Percentiles rank a stretch among this genome's conserved stretches.
These are phyloP conservation scores for Calonectris borealis DNA, from an alignment of 2,113 vertebrate genomes.

Conservation along the genomic window DNA sequence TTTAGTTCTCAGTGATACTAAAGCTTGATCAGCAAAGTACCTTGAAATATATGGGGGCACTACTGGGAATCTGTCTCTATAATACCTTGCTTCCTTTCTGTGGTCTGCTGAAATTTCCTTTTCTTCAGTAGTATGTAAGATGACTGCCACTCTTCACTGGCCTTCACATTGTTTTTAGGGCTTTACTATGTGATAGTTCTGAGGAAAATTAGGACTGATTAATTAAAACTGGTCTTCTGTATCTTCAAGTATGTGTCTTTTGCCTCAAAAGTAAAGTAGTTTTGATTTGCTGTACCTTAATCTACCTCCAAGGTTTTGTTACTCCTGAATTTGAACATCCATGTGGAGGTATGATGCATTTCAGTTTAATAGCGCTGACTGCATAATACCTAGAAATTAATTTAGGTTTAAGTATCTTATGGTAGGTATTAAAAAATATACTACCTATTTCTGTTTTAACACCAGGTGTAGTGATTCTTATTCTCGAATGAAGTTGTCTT, in stretches of 20 bases:
- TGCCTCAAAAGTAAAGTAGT: background rate
- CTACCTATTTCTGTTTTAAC: background rate
- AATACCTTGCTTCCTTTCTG: background rate
- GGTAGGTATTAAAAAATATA: background rate
- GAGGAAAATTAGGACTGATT: conserved; percentile 3
- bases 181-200: background rate
- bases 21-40: background rate
- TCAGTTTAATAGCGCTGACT: background rate
- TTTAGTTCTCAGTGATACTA: background rate
- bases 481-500: background rate
- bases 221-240: background rate
- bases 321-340: background rate
- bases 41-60: background rate
- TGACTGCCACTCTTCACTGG: background rate
- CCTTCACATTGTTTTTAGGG: background rate
- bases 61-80: background rate
- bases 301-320: background rate
- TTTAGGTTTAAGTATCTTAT: background rate
- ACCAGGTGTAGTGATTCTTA: background rate
- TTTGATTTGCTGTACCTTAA: background rate
- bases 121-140: background rate
- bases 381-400: background rate
- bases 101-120: background rate
- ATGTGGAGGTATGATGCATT: background rate
- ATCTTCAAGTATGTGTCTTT: background rate